phyloP scores from a whole-genome alignment of 2,797 vertebrate species.

The Staurois parvus region DNA sequence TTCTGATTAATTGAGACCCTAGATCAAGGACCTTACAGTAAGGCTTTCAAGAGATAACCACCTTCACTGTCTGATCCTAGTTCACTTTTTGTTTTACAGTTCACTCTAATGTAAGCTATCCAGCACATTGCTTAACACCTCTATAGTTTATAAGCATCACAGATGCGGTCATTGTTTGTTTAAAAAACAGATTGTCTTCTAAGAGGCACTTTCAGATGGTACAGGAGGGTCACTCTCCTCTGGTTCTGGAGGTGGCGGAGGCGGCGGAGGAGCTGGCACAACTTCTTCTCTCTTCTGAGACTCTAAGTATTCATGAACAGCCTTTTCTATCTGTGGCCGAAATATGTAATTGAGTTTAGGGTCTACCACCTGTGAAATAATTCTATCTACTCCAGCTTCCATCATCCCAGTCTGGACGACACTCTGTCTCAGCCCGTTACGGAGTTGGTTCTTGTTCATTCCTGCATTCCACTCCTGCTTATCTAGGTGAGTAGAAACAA shows the following conservation, averaged over 20 bases:
- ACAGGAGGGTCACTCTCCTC: conserved; percentile 82
- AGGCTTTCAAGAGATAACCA: not conserved
- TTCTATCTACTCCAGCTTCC: conserved; percentile 92
- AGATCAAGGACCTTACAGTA: not conserved
- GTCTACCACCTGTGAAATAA: conserved; percentile 95
- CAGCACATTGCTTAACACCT: conserved; percentile 2
- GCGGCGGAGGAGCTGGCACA: conserved; percentile 71
- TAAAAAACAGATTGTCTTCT: conserved; percentile 60
- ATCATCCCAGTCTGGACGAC: conserved; percentile 96
- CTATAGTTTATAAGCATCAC: conserved; percentile 25
- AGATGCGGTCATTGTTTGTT: conserved; percentile 10
- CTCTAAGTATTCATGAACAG: conserved; percentile 89
- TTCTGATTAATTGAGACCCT: not conserved
- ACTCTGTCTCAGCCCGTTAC: conserved; percentile 92
- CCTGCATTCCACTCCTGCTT: conserved; percentile 96
- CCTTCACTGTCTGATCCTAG: not conserved
- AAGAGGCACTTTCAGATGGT: conserved; percentile 86
- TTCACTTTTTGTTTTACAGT: conserved; percentile 2
- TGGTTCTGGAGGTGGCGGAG: conserved; percentile 72
- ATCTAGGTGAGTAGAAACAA: conserved; percentile 91
- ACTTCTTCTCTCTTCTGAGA: conserved; percentile 86
- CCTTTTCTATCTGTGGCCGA: conserved; percentile 92
- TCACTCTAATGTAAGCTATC: conserved; percentile 23
- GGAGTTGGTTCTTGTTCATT: conserved; percentile 98
- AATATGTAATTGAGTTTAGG: conserved; percentile 90